Percentiles rank a stretch among this genome's conserved stretches.
phyloP scores from a whole-genome alignment of 2,888 invertebrate genomes.

The Isoperla grammatica region DNA sequence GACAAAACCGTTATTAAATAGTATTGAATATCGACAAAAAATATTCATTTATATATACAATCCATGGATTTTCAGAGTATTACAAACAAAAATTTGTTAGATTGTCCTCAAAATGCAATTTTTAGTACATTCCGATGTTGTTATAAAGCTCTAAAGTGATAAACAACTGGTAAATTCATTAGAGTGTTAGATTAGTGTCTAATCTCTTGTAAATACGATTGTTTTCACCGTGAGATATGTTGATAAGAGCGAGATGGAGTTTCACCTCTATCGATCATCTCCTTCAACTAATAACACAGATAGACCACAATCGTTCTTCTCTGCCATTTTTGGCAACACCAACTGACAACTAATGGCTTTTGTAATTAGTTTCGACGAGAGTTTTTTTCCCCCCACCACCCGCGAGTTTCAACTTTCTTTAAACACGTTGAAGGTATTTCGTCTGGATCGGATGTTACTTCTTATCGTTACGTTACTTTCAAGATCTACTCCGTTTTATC shows the following conservation, averaged over 20 bases:
- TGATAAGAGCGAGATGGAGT: neutral
- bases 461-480: neutral
- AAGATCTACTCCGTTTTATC: neutral
- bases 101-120: too few relatives aligned
- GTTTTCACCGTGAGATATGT: neutral
- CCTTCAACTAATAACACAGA: neutral
- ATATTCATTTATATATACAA: too few relatives aligned
- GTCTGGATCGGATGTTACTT: neutral
- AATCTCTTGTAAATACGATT: constrained; percentile 6
- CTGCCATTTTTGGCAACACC: constrained; percentile 3
- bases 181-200: constrained; percentile 12
- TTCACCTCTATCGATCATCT: neutral
- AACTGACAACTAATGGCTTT: neutral
- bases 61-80: too few relatives aligned
- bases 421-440: too few relatives aligned
- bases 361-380: constrained; percentile 2
- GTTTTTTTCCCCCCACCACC: neutral
- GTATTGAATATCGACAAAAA: too few relatives aligned
- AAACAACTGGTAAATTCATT: constrained; percentile 9
- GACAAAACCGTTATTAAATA: too few relatives aligned
- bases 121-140: neutral
- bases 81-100: too few relatives aligned
- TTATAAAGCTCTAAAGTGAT: neutral
- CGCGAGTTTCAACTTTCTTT: too few relatives aligned
- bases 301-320: neutral